Conservation (phyloP, 2,888 invertebrate genomes). For the Acholoe squamosa region DNA sequence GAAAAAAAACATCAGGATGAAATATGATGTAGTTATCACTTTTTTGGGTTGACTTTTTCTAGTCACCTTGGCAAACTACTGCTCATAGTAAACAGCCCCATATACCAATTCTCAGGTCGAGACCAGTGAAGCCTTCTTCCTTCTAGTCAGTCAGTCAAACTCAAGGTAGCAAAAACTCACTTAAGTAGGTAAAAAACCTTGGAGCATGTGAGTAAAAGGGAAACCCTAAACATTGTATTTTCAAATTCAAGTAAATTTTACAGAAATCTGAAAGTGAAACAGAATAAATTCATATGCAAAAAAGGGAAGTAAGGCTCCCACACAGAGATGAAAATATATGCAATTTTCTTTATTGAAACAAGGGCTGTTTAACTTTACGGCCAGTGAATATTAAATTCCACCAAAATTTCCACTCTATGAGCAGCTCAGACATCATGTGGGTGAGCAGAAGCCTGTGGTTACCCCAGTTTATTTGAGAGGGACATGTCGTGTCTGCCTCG, state of each 20-base stretch:
- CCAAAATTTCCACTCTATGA: too few species aligned
- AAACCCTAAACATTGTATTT: not conserved
- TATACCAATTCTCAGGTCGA: not conserved
- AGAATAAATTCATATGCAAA: too few species aligned
- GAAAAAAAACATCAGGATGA: not conserved
- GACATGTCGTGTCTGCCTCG: not conserved
- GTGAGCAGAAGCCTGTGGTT: slow-evolving; percentile 1
- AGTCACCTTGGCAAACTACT: not conserved
- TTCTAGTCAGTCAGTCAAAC: not conserved
- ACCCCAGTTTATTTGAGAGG: not conserved
- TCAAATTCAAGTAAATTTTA: too few species aligned
- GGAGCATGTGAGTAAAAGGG: not conserved
- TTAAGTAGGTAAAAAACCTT: not conserved
- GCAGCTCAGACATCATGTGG: too few species aligned
- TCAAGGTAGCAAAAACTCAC: not conserved
- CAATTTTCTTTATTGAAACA: too few species aligned
- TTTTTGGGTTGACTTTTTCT: not conserved
- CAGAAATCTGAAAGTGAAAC: too few species aligned
- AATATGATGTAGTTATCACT: not conserved
- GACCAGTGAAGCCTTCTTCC: not conserved
- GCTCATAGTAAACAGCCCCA: not conserved
- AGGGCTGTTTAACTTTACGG: too few species aligned
- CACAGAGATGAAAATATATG: too few species aligned
- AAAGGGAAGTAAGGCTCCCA: too few species aligned
- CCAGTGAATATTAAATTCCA: too few species aligned